Evolutionary conservation across 2,113 vertebrate species (phyloP), one percentile per base, ranked within the genome.

Genomic region (Stegastes partitus): DNA sequence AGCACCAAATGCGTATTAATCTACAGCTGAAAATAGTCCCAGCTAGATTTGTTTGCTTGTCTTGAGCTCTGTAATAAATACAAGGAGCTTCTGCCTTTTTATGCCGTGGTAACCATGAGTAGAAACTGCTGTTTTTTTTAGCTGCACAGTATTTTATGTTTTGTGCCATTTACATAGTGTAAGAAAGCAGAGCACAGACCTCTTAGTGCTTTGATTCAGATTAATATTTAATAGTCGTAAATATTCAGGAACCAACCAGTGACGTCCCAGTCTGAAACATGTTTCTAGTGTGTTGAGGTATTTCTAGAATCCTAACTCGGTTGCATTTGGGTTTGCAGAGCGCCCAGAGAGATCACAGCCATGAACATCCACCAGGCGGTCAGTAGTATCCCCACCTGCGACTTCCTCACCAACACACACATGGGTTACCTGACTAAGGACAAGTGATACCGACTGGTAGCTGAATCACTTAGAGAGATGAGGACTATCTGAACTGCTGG

Each of bases 301-400:
- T 39, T 44, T 22, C 72, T n/a, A 25, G 18, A 42, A 22, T 50
- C 25, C 37, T 77, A 6, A 74, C 71, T 11, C 11, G 22, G 58
- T 70, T 28, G 28, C 19, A 0, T 62, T 26, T 44, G 34, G 21
- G 79, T 87, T 74, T 86, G 47, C 92, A 99, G 98, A 93, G 85
- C 94, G 91, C 98, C 98, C 21, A 96, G 95, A 92, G 98, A 99
- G 91, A 96, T 99, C 84, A 97, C 96, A 59, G 93, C 96, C 83
- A 96, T 96, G 94, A 96, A 99, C 75, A 93, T 99, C 89, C 97
- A 99, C 91, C 97, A 99, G 92, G 98, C 98, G 25, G 94, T 98
- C 89, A 93, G 96, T 85, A 96, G 94, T 86, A 94, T 97, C 92
- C 96, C 98, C 54, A 96, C 96, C 87, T 96, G 97, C 86, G 98